These are phyloP conservation scores for Elysia chlorotica DNA, from an alignment of 1,140 invertebrate species.

Conservation along the genomic window DNA sequence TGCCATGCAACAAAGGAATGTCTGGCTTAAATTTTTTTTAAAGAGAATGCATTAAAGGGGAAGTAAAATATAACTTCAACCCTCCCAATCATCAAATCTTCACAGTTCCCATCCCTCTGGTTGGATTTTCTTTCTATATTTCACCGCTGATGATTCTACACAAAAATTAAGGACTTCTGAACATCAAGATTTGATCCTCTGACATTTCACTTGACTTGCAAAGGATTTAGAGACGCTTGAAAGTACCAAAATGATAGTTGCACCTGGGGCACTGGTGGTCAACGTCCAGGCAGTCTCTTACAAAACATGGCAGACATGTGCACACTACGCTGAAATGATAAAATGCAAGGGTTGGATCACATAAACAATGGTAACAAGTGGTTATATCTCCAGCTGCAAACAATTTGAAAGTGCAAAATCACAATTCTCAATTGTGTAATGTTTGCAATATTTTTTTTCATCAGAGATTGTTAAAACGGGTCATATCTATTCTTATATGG, in stretches of 20 bases:
- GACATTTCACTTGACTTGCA: not conserved
- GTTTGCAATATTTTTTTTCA: no score
- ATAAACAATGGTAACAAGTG: no score
- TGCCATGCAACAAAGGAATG: no score
- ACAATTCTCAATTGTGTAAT: no score
- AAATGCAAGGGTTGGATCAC: no score
- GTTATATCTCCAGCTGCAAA: no score
- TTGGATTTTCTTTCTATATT: not conserved
- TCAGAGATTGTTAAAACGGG: no score
- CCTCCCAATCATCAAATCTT: not conserved
- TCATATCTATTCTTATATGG: no score
- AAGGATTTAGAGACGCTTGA: not conserved
- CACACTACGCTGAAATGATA: constrained; percentile 1
- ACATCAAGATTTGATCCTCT: not conserved
- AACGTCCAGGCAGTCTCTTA: constrained; percentile 2
- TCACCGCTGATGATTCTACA: not conserved
- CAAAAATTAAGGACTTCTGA: not conserved
- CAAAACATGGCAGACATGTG: constrained; percentile 10
- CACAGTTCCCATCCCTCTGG: not conserved
- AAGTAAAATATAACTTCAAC: not conserved
- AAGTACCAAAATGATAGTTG: constrained; percentile 9
- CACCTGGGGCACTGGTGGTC: not conserved
- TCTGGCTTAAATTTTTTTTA: no score
- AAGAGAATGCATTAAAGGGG: no score
- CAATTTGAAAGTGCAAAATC: no score